Evolutionary conservation across 2,888 invertebrate genomes (phyloP).

Genomic region (Meiosimyza decipiens): DNA sequence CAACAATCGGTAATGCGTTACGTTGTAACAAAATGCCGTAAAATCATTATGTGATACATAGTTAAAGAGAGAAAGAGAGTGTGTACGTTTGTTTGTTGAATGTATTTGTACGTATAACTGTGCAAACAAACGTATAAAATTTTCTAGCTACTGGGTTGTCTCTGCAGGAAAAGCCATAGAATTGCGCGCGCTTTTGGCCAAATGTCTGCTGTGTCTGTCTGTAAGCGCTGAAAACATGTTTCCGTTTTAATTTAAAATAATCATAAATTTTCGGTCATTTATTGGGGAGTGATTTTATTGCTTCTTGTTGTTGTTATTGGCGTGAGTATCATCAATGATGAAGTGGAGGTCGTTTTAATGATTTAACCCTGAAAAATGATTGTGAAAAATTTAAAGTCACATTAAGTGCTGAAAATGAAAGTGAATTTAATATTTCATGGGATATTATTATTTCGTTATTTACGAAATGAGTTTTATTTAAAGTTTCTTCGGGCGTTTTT

Average conservation of each 20-base stretch:
- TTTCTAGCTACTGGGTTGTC: not conserved
- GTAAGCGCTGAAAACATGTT: constrained; percentile 59
- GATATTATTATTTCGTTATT: no score
- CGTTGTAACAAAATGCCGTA: constrained; percentile 2
- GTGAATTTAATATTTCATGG: no score
- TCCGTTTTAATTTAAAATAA: constrained; percentile 67
- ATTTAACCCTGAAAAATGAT: no score
- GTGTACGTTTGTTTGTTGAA: not conserved
- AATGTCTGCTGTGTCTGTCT: not conserved
- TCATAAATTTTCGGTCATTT: constrained; percentile 65
- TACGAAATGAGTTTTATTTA: no score
- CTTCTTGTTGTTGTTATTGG: constrained; percentile 47
- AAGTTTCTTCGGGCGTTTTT: no score
- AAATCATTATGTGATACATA: not conserved
- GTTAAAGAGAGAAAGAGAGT: no score
- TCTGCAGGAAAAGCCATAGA: not conserved
- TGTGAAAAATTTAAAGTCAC: no score
- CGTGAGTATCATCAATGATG: not conserved
- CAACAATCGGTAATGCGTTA: not conserved
- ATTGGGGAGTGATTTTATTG: constrained; percentile 62
- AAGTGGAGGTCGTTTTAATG: no score
- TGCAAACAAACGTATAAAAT: not conserved
- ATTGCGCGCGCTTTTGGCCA: no score
- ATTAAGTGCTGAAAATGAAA: no score
- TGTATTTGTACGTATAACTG: not conserved